Evolutionary conservation across 2,888 invertebrate species (phyloP), one percentile per base, ranked within the genome.

Genomic region (Eueremaeus valkanovi): DNA sequence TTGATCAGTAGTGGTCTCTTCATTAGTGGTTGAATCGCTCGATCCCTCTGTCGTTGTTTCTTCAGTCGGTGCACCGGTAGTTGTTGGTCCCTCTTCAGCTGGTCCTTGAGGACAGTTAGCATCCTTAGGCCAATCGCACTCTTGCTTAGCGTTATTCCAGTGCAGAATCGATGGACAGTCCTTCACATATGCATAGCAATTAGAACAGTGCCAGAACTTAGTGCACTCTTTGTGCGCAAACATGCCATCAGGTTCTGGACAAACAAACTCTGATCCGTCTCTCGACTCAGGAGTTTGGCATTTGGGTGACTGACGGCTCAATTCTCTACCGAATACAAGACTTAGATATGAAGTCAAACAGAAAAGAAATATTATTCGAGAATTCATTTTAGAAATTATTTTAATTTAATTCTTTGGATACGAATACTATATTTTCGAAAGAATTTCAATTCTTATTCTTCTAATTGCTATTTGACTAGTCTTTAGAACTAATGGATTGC

Each of bases 171-270:
- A 24, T 9, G 58, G 29, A 29, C 58, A 58, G 29, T 27, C 29
- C 13, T 16, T 58, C 18, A 1, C 58, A 58, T 58, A 58, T 3
- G 31, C 27, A 27, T 29, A 3, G 21, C 58, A 29, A 18, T 58
- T 27, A 11, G 58, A 58, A 29, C 58, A 58, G 27, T 58, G 58
- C 58, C 58, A 58, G 58, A 58, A 58, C 29, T 58, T 58, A 13
- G 58, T 31, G 16, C 58, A 58, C 11, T 58, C 16, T 9, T 29
- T 16, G 31, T 58, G 58, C 16, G 29, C 16, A 18, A 58, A 58
- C 58, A 58, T 29, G 24, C 58, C 58, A 18, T 58, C n/a, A 5
- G 18, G n/a, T 11, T 49, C 9, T 21, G 49, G 49, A n/a, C 49
- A 49, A 21, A n/a, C n/a, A 49, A n/a, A 49, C n/a, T 45, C 45